Conservation (phyloP, 2,888 invertebrate genomes). For the Rhagophthalmus giganteus region DNA sequence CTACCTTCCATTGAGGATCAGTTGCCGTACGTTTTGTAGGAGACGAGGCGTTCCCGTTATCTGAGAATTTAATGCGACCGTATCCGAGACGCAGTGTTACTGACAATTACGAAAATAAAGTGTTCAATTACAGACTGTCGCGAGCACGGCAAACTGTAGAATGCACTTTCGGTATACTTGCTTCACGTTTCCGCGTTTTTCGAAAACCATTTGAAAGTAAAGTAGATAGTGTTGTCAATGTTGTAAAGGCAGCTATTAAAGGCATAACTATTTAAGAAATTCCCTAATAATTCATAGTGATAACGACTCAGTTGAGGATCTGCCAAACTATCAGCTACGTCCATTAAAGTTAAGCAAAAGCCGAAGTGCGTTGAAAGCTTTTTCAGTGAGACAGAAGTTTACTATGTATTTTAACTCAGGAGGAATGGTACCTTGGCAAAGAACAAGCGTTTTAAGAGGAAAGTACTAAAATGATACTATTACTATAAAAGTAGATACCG, state of each 20-base stretch:
- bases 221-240: constrained; percentile 6
- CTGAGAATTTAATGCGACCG: constrained; percentile 30
- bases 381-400: constrained; percentile 6
- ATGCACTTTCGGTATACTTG: constrained; percentile 9
- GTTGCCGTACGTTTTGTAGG: constrained; percentile 22
- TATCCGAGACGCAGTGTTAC: constrained; percentile 17
- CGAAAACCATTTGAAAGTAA: constrained; percentile 6
- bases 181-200: constrained; percentile 7
- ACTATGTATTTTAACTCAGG: constrained; percentile 6
- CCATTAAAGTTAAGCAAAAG: constrained; percentile 5
- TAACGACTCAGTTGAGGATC: constrained; percentile 2
- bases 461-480: constrained; percentile 4
- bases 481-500: too few species aligned
- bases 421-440: constrained; percentile 6
- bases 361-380: constrained; percentile 12
- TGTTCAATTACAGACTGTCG: constrained; percentile 9
- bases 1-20: constrained; percentile 13
- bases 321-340: constrained; percentile 8
- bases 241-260: constrained; percentile 16
- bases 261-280: constrained; percentile 16
- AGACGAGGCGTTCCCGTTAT: constrained; percentile 35
- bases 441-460: constrained; percentile 4
- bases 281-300: constrained; percentile 1
- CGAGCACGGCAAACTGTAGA: constrained; percentile 8
- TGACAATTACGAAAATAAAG: constrained; percentile 11